Conservation (phyloP, 2,113 vertebrate species). For the Catharus minimus region DNA sequence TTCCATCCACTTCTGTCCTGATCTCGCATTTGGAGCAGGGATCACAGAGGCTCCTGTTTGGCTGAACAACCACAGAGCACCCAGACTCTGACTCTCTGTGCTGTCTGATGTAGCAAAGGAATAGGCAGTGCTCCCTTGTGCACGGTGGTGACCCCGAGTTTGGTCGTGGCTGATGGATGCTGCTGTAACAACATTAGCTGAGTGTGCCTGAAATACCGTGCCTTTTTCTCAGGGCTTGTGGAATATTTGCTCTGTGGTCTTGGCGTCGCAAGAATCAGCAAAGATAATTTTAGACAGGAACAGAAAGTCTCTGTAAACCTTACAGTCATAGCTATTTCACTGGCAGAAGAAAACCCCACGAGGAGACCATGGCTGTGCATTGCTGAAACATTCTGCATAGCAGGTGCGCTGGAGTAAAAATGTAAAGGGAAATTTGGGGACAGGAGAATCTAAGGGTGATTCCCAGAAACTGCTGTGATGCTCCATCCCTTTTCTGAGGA, state of each 20-base stretch:
- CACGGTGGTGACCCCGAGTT: not conserved
- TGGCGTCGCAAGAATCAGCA: constrained; percentile 11
- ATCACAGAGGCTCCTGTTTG: not conserved
- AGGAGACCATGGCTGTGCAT: not conserved
- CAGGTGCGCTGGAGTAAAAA: not conserved
- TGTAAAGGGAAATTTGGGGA: not conserved
- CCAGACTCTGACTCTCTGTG: not conserved
- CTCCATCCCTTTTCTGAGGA: not conserved
- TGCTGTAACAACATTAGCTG: not conserved
- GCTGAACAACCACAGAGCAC: not conserved
- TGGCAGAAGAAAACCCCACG: not conserved
- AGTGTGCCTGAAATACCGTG: not conserved
- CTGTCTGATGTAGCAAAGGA: not conserved
- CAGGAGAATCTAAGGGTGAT: not conserved
- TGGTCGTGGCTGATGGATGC: not conserved
- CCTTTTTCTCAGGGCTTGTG: not conserved
- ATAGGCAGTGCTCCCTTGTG: not conserved
- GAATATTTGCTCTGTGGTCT: constrained; percentile 32
- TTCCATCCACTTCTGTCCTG: not conserved
- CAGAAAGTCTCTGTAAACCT: constrained; percentile 48
- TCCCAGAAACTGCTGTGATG: not conserved
- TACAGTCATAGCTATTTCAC: not conserved
- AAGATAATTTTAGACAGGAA: constrained; percentile 63
- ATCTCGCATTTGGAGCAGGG: not conserved
- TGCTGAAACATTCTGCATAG: not conserved